Evolutionary conservation across 2,888 invertebrate species (phyloP), one percentile per base, ranked within the genome.

Genomic region (Plagiodera versicolora): DNA sequence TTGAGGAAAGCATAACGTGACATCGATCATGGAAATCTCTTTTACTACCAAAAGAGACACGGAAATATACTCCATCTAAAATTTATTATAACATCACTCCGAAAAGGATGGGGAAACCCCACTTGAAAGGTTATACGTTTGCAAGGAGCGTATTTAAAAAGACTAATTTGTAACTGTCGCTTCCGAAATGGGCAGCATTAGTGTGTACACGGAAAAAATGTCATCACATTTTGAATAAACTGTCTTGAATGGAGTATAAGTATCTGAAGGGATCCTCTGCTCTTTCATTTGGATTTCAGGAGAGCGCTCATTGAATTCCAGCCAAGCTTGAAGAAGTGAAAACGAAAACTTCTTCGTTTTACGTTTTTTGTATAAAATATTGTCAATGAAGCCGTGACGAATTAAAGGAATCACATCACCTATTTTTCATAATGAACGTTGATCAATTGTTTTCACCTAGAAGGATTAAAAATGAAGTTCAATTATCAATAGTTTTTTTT

Each of bases 161-260:
- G 72, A 64, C 67, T 70, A 69, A 72, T 72, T 72, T 72, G 69
- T 72, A 67, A 69, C 72, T 72, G 72, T 72, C 72, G 69, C 58
- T 58, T 32, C 45, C 64, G 66, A 67, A 72, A 72, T 72, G 69
- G 70, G 69, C 64, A 68, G 71, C 72, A 72, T 72, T 72, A 72
- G 72, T 66, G 69, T 66, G 70, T 71, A 70, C 68, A 70, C 70
- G 67, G 70, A 48, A 67, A 64, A 68, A 68, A 68, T 69, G 70
- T 70, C 71, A 67, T 68, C 70, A 60, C 70, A 67, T 68, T 68
- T 69, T 63, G 65, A 65, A 70, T 67, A 68, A 67, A 68, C 68
- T 58, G 67, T 62, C 62, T 58, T 64, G 61, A 66, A 67, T 66
- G 58, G 66, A 64, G 66, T 64, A 24, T 24, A 24, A 24, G 60